Conservation (phyloP, 2,797 vertebrate genomes). For the Loriculus beryllinus region DNA sequence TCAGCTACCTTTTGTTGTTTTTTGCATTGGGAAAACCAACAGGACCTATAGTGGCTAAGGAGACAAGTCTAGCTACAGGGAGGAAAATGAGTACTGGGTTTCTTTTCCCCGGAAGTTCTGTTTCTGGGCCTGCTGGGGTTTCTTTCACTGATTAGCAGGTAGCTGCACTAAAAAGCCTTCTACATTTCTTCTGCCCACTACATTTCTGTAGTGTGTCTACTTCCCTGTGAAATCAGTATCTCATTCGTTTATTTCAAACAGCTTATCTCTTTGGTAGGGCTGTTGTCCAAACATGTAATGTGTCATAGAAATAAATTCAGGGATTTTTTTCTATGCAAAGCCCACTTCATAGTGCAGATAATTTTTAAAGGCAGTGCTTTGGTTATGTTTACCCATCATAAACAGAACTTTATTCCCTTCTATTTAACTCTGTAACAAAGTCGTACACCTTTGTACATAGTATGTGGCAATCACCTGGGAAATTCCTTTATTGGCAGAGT, state of each 20-base stretch:
- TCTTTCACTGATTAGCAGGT: not conserved
- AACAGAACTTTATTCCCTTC: not conserved
- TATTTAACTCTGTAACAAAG: not conserved
- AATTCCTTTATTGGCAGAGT: not conserved
- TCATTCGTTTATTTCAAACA: not conserved
- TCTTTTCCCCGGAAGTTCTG: not conserved
- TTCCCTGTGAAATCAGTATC: not conserved
- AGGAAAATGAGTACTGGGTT: not conserved
- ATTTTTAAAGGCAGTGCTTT: not conserved
- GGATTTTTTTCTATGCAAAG: not conserved
- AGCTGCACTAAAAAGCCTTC: not conserved
- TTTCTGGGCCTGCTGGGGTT: not conserved
- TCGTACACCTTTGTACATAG: not conserved
- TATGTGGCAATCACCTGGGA: not conserved
- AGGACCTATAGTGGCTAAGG: not conserved
- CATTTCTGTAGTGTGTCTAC: not conserved
- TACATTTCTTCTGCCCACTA: not conserved
- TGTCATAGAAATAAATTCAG: not conserved
- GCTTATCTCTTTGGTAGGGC: not conserved
- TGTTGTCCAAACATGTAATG: not conserved
- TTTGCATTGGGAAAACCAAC: not conserved
- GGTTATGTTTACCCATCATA: not conserved
- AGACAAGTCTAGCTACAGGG: not conserved
- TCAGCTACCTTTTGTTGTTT: not conserved
- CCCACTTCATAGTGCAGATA: not conserved